These are phyloP conservation scores for Rhinatrema bivittatum DNA, from an alignment of 2,797 vertebrate genomes.

Conservation along the genomic window DNA sequence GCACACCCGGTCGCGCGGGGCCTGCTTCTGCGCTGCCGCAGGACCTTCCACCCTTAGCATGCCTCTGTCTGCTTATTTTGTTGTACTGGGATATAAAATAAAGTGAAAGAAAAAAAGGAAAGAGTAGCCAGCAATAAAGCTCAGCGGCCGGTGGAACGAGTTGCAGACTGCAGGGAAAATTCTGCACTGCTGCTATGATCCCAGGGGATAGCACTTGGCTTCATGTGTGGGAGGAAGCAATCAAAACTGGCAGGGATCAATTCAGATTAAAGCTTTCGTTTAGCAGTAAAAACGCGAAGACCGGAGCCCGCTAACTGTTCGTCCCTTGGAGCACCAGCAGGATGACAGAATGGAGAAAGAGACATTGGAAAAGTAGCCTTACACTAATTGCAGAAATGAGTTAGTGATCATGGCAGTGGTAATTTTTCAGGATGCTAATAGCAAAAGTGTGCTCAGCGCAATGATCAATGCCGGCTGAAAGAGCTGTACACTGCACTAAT, in stretches of 20 bases:
- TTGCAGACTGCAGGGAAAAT: no score
- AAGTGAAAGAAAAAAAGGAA: no score
- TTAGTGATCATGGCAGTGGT: slow-evolving; percentile 19
- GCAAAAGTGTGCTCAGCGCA: slow-evolving; percentile 10
- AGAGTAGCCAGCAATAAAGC: no score
- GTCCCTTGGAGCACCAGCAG: slow-evolving; percentile 28
- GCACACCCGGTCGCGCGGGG: no score
- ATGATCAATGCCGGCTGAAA: slow-evolving; percentile 4
- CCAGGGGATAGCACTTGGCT: no score
- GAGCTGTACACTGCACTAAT: slow-evolving; percentile 7
- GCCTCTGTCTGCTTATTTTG: no score
- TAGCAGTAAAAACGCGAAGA: slow-evolving; percentile 25
- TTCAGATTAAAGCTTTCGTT: slow-evolving; percentile 21
- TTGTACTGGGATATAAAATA: no score
- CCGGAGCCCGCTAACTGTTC: slow-evolving; percentile 6
- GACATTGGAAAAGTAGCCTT: slow-evolving; percentile 36
- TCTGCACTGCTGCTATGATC: no score
- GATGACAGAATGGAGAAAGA: slow-evolving; percentile 31
- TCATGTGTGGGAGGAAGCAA: slow-evolving; percentile 33
- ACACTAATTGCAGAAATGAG: slow-evolving; percentile 40
- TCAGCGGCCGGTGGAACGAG: no score
- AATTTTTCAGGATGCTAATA: slow-evolving; percentile 35
- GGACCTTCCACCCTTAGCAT: no score
- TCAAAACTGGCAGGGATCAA: slow-evolving; percentile 20
- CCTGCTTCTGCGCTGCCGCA: no score